Evolutionary conservation across 2,113 vertebrate species (phyloP).

Genomic region (Colaptes auratus): DNA sequence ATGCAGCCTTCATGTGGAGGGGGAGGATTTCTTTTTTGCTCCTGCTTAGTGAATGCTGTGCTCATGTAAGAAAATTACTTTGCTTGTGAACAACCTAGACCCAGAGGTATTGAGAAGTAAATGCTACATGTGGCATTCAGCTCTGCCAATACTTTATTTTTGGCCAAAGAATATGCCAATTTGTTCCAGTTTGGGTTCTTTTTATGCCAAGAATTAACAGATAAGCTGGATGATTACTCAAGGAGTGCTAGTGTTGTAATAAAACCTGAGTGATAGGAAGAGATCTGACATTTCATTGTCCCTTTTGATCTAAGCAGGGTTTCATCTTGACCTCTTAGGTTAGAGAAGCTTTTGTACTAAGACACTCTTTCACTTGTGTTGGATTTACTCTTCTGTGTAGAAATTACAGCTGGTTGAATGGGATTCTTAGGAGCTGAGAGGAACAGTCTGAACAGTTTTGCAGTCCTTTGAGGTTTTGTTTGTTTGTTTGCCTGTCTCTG

Average conservation of each 20-base stretch:
- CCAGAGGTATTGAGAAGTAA: background rate
- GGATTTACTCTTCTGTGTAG: background rate
- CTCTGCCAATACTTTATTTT: background rate
- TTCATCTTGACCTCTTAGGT: conserved; percentile 19
- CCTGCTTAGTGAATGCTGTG: background rate
- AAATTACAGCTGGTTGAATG: conserved; percentile 4
- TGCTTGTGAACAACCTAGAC: background rate
- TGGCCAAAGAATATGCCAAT: background rate
- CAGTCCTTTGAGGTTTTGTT: background rate
- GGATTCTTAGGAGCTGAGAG: background rate
- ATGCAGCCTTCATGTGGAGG: background rate
- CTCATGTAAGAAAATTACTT: background rate
- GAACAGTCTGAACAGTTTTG: background rate
- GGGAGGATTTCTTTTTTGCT: background rate
- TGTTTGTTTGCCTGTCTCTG: background rate
- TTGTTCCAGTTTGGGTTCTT: background rate
- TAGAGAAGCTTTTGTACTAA: conserved; percentile 15
- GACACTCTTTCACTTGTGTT: background rate
- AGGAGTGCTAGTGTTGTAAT: background rate
- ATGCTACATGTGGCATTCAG: background rate
- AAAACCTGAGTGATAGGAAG: conserved; percentile 1
- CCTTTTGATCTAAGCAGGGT: background rate
- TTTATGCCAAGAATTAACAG: background rate
- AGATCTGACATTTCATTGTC: conserved; percentile 12
- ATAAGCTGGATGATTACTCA: background rate